Base-by-base conservation (phyloP, 2,888 invertebrate species). In the Altica lythri region DNA sequence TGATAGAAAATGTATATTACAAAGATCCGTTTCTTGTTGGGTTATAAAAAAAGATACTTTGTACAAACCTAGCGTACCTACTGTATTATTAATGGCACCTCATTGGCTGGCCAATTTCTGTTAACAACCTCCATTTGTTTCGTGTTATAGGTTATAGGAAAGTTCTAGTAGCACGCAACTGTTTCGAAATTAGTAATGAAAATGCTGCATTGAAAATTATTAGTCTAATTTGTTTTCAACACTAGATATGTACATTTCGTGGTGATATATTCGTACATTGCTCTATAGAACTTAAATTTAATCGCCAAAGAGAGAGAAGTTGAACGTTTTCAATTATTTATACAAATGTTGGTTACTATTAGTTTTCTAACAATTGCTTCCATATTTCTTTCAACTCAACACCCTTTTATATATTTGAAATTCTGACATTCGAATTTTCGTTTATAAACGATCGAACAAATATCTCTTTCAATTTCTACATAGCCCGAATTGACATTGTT, bases 61-160 rank as follows among this genome's bases (percentile, higher is more conserved):
- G 49, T 42, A 22, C 10, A 42, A 40, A 49, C 42, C 25, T 10
- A 10, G 27, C 29, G 12, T 12, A n/a, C n/a, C n/a, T n/a, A 6
- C 10, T 13, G 38, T 34, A 42, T 50, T 50, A 40, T 34, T 32
- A 45, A 51, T 42, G 42, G 18, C 27, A 22, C 43, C 30, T 50
- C 55, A 55, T 55, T 50, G 46, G 37, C 40, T 29, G 46, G 37
- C 30, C 51, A 43, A 55, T 51, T 54, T 55, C 50, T 50, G 50
- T 40, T 48, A 55, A 55, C 51, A 51, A 49, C 55, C 47, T 42
- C 46, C 47, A 55, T 51, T 47, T 22, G 46, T 55, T 55, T 47
- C 51, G 18, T 51, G 55, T 48, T 16, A 32, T 29, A 48, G 47
- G 55, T 48, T 16, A 32, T 29, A 48, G 47, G 53, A 53, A 53